phyloP scores from a whole-genome alignment of 2,113 vertebrate genomes.

The Urocynchramus pylzowi region DNA sequence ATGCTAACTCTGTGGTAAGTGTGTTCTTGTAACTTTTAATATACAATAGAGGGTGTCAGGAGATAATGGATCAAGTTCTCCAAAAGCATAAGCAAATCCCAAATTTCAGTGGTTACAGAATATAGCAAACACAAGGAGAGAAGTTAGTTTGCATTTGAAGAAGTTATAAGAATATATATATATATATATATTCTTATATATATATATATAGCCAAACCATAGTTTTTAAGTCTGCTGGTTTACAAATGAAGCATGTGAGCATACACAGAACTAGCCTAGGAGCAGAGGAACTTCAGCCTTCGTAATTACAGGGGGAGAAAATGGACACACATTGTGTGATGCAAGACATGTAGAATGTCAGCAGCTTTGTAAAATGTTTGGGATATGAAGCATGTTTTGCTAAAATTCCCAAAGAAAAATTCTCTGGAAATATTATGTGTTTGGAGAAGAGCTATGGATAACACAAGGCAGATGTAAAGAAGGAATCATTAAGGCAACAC shows the following conservation, averaged over 20 bases:
- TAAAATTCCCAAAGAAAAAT: neutral
- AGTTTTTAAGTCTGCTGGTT: neutral
- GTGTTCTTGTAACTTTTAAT: neutral
- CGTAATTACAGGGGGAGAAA: neutral
- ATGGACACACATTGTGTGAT: neutral
- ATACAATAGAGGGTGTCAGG: neutral
- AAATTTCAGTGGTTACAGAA: neutral
- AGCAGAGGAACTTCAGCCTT: neutral
- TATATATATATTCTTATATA: too few relatives aligned
- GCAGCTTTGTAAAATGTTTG: neutral
- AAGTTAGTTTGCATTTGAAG: neutral
- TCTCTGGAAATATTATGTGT: neutral
- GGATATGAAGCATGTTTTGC: neutral
- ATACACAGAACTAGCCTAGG: neutral
- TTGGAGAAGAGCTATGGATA: neutral
- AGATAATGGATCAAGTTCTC: neutral
- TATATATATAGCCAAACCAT: neutral
- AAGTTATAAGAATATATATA: neutral
- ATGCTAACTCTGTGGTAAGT: neutral
- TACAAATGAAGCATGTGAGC: neutral
- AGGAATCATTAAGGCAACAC: neutral
- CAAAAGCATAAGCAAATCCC: neutral
- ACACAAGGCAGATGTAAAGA: neutral
- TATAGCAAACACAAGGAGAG: neutral
- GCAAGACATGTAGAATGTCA: neutral